phyloP scores from a whole-genome alignment of 2,888 invertebrate genomes.

The Antheraea yamamai region DNA sequence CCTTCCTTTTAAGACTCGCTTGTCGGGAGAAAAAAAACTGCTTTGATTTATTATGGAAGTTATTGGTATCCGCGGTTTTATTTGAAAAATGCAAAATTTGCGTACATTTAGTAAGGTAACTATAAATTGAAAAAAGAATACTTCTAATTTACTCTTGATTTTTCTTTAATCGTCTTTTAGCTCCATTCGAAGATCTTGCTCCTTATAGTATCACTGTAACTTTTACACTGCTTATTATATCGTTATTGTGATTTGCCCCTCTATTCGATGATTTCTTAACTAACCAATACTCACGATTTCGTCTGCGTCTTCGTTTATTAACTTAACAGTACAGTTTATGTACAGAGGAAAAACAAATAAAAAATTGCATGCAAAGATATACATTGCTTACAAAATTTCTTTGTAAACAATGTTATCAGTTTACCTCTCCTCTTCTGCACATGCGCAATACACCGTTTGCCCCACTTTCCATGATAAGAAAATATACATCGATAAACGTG shows the following conservation, averaged over 20 bases:
- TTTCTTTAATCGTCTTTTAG: background rate
- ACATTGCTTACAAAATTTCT: no score
- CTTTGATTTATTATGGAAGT: constrained; percentile 53
- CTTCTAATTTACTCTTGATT: background rate
- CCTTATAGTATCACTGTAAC: background rate
- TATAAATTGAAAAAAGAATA: background rate
- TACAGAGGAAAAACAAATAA: no score
- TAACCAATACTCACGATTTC: no score
- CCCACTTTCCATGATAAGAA: no score
- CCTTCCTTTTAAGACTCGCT: constrained; percentile 40
- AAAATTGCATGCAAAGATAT: no score
- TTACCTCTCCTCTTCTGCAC: no score
- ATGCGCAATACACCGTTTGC: no score
- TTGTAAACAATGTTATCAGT: no score
- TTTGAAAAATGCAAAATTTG: constrained; percentile 17
- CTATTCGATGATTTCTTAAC: background rate
- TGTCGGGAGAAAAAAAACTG: constrained; percentile 59
- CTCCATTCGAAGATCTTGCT: background rate
- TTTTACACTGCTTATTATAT: background rate
- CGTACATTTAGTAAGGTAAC: background rate
- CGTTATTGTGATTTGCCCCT: background rate
- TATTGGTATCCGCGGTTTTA: constrained; percentile 46
- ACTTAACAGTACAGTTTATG: no score
- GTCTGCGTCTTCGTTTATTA: no score
- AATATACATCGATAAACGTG: no score